phyloP scores from a whole-genome alignment of 2,888 invertebrate genomes.

The Scaptomyza reducta region DNA sequence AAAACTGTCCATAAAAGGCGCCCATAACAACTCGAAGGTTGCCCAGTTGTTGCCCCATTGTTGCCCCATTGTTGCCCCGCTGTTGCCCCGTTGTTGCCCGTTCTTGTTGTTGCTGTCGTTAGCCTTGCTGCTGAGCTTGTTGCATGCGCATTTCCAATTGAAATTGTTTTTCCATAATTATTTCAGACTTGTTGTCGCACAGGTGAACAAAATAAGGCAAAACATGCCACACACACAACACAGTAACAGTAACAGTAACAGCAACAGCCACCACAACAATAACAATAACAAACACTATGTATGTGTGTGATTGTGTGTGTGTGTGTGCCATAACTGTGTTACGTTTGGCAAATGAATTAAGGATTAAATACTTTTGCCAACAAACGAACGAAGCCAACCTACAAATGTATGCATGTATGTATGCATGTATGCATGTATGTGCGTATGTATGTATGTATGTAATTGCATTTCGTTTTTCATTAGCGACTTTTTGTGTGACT shows the following conservation, averaged over 20 bases:
- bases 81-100: not conserved
- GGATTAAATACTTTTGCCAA: slow-evolving; percentile 18
- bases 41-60: slow-evolving; percentile 7
- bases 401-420: not conserved
- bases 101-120: slow-evolving; percentile 9
- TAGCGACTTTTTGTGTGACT: slow-evolving; percentile 2
- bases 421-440: not conserved
- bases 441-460: not conserved
- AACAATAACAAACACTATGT: not conserved
- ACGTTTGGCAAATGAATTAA: slow-evolving; percentile 22
- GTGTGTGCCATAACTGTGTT: slow-evolving; percentile 18
- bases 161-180: slow-evolving; percentile 38
- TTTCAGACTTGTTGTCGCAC: slow-evolving; percentile 32
- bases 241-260: too few relatives aligned
- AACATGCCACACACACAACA: slow-evolving; percentile 1
- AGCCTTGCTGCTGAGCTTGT: slow-evolving; percentile 19
- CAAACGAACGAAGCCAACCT: not conserved
- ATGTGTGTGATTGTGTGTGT: not conserved
- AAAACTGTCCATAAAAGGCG: slow-evolving; percentile 38
- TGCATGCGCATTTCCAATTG: slow-evolving; percentile 44
- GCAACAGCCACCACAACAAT: too few relatives aligned
- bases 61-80: not conserved
- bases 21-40: slow-evolving; percentile 30
- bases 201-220: slow-evolving; percentile 8
- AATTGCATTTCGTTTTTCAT: slow-evolving; percentile 26